Evolutionary conservation across 1,140 invertebrate genomes (phyloP), one percentile per base, ranked within the genome.

Genomic region (Bacillus rossius): DNA sequence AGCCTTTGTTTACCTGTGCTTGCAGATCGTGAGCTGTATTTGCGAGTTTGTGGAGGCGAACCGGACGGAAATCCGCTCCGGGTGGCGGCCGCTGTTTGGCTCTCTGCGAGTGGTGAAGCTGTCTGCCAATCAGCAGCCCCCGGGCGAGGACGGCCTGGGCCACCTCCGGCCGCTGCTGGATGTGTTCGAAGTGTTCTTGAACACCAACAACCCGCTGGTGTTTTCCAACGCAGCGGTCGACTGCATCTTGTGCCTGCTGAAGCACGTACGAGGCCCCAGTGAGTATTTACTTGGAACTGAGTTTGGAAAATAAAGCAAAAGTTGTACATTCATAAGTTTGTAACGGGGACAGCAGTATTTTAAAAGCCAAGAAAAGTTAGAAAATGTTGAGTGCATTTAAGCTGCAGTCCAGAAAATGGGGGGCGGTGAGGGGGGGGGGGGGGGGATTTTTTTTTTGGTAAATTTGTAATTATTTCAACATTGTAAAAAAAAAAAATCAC

Each of bases 1-100:
- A n/a, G n/a, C n/a, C n/a, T n/a, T n/a, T n/a, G n/a, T n/a, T n/a
- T n/a, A n/a, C n/a, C n/a, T n/a, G n/a, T n/a, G n/a, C n/a, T n/a
- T n/a, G 66, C 83, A 96, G 86, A 94, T 97, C 68, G 90, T 96
- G 38, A 92, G 91, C 57, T 96, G 92, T 62, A 88, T 96, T 20
- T 96, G 93, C 74, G 93, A 96, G 75, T 93, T 96, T 69, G 94
- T 97, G 0, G 94, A 97, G 76, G 91, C 91, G 0, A 94, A 93
- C 70, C 82, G 89, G 66, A 87, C 87, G 16, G 93, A 97, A 76
- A 95, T 96, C 16, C 82, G 88, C 64, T 96, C 93, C 0, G 94
- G 93, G 0, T 97, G 94, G 94, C 75, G 93, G 45, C 92, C 94
- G 1, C 74, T 96, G 2, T 97, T 97, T 70, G 91, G 91, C 5